Conservation (phyloP, 2,888 invertebrate species). For the Orthosia incerta region DNA sequence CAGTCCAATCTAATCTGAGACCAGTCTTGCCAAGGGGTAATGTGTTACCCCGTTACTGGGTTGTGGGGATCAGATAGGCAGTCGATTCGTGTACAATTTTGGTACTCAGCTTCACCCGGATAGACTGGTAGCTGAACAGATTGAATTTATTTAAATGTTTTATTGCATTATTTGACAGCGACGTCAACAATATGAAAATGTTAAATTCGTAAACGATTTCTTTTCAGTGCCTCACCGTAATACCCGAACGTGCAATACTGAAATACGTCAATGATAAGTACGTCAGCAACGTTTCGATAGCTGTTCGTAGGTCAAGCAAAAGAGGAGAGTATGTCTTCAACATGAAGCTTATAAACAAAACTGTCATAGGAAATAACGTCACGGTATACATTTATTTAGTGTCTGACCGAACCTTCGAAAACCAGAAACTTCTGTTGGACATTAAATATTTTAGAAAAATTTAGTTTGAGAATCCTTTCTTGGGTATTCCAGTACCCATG, state of each 20-base stretch:
- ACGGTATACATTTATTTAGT: constrained; percentile 20
- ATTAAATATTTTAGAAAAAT: no score
- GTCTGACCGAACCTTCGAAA: no score
- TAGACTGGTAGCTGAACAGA: no score
- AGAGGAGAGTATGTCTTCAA: constrained; percentile 51
- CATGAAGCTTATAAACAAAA: constrained; percentile 17
- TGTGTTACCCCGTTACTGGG: no score
- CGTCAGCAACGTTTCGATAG: background rate
- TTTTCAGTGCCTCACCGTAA: constrained; percentile 42
- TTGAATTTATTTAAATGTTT: no score
- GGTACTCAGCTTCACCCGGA: no score
- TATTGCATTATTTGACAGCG: no score
- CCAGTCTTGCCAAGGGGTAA: no score
- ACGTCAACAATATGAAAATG: background rate
- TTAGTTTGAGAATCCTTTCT: background rate
- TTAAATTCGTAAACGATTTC: background rate
- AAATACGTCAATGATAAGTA: constrained; percentile 44
- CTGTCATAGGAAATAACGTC: constrained; percentile 39
- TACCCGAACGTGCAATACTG: constrained; percentile 38
- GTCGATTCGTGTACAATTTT: no score
- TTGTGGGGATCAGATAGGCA: no score
- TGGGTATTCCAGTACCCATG: background rate
- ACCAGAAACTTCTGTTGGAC: no score
- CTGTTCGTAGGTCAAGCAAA: constrained; percentile 36
- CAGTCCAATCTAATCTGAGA: no score